Conservation (phyloP, 2,888 invertebrate genomes). For the Amiota mariae region DNA sequence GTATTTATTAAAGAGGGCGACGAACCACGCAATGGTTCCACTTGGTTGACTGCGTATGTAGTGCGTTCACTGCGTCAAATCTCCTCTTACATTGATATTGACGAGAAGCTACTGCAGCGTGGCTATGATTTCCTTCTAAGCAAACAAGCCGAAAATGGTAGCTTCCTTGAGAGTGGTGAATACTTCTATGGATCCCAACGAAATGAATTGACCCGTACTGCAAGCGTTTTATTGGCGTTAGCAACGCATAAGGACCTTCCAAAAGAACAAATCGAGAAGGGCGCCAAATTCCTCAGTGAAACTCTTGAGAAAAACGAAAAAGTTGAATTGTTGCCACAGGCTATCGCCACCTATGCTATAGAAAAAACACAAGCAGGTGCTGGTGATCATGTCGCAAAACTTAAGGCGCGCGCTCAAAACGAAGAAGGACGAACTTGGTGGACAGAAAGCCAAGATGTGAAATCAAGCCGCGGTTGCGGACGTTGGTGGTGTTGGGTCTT, state of each 20-base stretch:
- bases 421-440: slow-evolving; percentile 85
- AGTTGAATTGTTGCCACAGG: slow-evolving; percentile 81
- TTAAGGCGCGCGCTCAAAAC: slow-evolving; percentile 77
- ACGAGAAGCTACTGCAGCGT: slow-evolving; percentile 78
- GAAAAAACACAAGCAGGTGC: slow-evolving; percentile 83
- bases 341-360: slow-evolving; percentile 85
- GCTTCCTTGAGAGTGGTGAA: slow-evolving; percentile 85
- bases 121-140: slow-evolving; percentile 82
- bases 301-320: slow-evolving; percentile 77
- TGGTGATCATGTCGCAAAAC: slow-evolving; percentile 70
- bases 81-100: slow-evolving; percentile 80
- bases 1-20: slow-evolving; percentile 74
- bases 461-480: slow-evolving; percentile 49
- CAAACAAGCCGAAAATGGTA: slow-evolving; percentile 82
- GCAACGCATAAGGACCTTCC: slow-evolving; percentile 76
- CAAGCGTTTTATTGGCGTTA: slow-evolving; percentile 83
- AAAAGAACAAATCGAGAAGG: slow-evolving; percentile 81
- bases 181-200: slow-evolving; percentile 80
- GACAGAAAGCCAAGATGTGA: slow-evolving; percentile 77
- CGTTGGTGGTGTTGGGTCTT: slow-evolving; percentile 73
- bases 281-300: slow-evolving; percentile 82
- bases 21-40: slow-evolving; percentile 76
- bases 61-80: slow-evolving; percentile 84
- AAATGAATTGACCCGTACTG: slow-evolving; percentile 83
- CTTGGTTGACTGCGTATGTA: slow-evolving; percentile 89